Evolutionary conservation across 2,113 vertebrate genomes (phyloP).

Genomic region (Asarcornis scutulata): DNA sequence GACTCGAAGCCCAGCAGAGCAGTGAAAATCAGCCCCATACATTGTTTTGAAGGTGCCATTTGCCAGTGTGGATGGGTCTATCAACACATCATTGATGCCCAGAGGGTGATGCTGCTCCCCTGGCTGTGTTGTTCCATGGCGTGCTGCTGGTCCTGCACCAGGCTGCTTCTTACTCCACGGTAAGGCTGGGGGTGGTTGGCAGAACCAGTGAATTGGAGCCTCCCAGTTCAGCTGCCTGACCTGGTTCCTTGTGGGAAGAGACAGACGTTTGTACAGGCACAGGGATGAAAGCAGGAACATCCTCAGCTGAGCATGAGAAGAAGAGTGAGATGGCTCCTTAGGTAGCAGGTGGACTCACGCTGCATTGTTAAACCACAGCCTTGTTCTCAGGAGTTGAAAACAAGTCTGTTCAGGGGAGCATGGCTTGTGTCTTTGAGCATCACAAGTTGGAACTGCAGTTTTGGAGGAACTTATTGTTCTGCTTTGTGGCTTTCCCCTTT

Average conservation of each 20-base stretch:
- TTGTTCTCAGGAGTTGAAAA: background rate
- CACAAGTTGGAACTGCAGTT: background rate
- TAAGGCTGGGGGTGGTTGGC: background rate
- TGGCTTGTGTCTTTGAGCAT: background rate
- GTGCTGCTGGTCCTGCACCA: background rate
- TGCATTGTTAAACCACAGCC: background rate
- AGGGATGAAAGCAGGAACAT: background rate
- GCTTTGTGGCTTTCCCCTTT: background rate
- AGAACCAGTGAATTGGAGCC: background rate
- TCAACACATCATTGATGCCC: background rate
- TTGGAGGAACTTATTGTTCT: background rate
- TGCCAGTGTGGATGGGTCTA: background rate
- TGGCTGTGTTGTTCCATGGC: background rate
- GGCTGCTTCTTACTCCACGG: fast-evolving
- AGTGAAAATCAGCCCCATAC: background rate
- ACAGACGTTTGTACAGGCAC: background rate
- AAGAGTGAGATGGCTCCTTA: background rate
- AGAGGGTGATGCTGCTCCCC: background rate
- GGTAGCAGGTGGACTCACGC: background rate
- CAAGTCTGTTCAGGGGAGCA: background rate
- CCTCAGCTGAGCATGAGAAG: background rate
- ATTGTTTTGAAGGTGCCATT: background rate
- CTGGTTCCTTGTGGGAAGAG: background rate
- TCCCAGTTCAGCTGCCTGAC: background rate
- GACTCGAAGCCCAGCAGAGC: background rate